A percentile compares a stretch with the other conserved stretches of the same genome.
These are phyloP conservation scores for Mycalesis mineus DNA, from an alignment of 2,888 invertebrate species.

Conservation along the genomic window DNA sequence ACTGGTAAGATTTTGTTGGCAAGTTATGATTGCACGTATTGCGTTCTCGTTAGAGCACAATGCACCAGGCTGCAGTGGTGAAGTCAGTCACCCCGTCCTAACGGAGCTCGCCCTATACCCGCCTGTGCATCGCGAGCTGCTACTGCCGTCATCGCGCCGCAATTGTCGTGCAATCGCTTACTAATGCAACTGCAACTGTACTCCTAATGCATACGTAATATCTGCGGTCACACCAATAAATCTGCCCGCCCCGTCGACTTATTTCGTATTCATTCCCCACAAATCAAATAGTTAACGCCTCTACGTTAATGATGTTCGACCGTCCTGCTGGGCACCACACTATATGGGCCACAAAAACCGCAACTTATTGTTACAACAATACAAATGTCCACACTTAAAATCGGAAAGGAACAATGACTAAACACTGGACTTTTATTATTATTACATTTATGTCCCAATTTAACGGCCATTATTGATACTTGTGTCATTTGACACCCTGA, in stretches of 20 bases:
- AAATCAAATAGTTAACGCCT: constrained; percentile 16
- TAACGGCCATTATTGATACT: neutral
- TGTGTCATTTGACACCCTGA: neutral
- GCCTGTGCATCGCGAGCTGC: constrained; percentile 37
- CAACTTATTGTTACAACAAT: constrained; percentile 34
- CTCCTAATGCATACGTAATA: constrained; percentile 50
- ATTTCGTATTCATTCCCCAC: constrained; percentile 17
- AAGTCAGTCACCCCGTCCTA: constrained; percentile 76
- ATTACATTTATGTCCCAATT: neutral
- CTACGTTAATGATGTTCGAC: constrained; percentile 47
- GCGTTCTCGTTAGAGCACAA: constrained; percentile 77
- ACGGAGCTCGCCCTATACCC: constrained; percentile 75
- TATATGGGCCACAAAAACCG: constrained; percentile 40
- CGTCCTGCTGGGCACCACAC: constrained; percentile 51
- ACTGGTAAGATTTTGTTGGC: constrained; percentile 54
- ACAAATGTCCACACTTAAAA: constrained; percentile 21
- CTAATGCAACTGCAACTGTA: constrained; percentile 62
- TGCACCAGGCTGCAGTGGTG: constrained; percentile 74
- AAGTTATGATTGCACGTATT: constrained; percentile 67
- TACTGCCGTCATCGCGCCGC: constrained; percentile 62
- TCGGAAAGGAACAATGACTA: constrained; percentile 17
- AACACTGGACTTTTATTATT: constrained; percentile 7
- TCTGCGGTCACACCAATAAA: constrained; percentile 40
- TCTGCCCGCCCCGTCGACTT: constrained; percentile 24
- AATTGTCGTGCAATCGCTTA: constrained; percentile 64